Evolutionary conservation across 2,888 invertebrate species (phyloP).

Genomic region (Phaonia tiefii): DNA sequence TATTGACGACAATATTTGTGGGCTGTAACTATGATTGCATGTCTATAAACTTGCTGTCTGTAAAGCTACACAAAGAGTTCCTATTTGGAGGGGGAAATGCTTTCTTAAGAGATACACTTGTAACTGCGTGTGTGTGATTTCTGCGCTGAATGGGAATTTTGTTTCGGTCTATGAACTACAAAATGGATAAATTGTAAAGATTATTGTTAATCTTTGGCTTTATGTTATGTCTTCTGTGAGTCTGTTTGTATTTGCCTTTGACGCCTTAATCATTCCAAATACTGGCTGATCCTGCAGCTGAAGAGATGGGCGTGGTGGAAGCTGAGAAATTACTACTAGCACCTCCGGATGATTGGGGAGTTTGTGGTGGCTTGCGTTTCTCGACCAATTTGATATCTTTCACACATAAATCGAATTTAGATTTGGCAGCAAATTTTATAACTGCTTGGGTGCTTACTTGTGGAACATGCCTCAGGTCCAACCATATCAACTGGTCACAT

Average conservation of each 20-base stretch:
- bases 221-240: slow-evolving; percentile 7
- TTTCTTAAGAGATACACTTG: slow-evolving; percentile 46
- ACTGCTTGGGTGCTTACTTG: slow-evolving; percentile 91
- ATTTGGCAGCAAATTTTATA: slow-evolving; percentile 91
- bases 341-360: slow-evolving; percentile 59
- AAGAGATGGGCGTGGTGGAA: slow-evolving; percentile 62
- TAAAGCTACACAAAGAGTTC: slow-evolving; percentile 52
- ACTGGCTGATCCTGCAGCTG: slow-evolving; percentile 66
- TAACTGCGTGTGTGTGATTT: slow-evolving; percentile 34
- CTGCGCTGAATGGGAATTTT: slow-evolving; percentile 6
- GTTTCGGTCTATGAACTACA: slow-evolving; percentile 31
- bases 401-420: slow-evolving; percentile 89
- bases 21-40: slow-evolving; percentile 31
- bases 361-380: slow-evolving; percentile 68
- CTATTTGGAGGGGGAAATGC: slow-evolving; percentile 58
- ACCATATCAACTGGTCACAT: slow-evolving; percentile 86
- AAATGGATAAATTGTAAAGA: slow-evolving; percentile 57
- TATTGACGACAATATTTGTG: slow-evolving; percentile 42
- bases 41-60: slow-evolving; percentile 53
- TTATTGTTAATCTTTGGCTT: slow-evolving; percentile 70
- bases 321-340: slow-evolving; percentile 61
- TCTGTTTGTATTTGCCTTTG: background rate
- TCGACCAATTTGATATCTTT: slow-evolving; percentile 89
- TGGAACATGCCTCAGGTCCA: slow-evolving; percentile 90
- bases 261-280: slow-evolving; percentile 72